Base-by-base conservation (phyloP, 2,797 vertebrate species). In the Echeneis naucrates region DNA sequence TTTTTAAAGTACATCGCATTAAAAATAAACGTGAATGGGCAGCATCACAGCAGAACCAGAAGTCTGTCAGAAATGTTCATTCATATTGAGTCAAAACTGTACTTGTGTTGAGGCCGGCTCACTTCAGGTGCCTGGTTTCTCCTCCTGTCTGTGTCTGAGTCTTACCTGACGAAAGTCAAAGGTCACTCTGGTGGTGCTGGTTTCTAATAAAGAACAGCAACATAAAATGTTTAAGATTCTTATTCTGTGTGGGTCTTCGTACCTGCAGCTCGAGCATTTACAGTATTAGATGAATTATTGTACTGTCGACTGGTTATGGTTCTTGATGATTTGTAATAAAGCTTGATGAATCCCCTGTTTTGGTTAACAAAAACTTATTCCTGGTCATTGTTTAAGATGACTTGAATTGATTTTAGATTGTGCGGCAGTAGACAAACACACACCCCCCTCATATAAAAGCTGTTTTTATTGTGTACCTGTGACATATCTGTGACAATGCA, bases 321-420 rank as follows among this genome's bases (percentile, higher is more conserved):
- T 88, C 75, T 86, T 88, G 86, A 86, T 91, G 82, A 90, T 91
- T 92, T 92, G 88, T 92, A 92, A 91, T 91, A 92, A 92, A 92
- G 88, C 84, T 82, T 85, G 87, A 91, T 88, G 75, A 90, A 86
- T 89, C 88, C 88, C 87, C 86, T 80, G 61, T 87, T 90, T 90
- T 83, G 88, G 81, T 92, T 90, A 92, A 91, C 82, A 89, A 84
- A 88, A 89, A 80, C 71, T 61, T 88, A 82, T 90, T 93, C 64
- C 77, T 84, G 84, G 89, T 93, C 91, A 90, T 92, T 92, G 89
- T 93, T 93, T 88, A 89, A 92, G 87, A 93, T 92, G 88, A 93
- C 90, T 80, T 67, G 55, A 84, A 81, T 82, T 72, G 76, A 85
- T 63, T 66, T 82, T 89, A 89, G 87, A 71, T 70, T n/a, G 79